A percentile compares a stretch with the other conserved stretches of the same genome.
These are phyloP conservation scores for Chelonus formosanus DNA, from an alignment of 2,888 invertebrate species.

Conservation along the genomic window DNA sequence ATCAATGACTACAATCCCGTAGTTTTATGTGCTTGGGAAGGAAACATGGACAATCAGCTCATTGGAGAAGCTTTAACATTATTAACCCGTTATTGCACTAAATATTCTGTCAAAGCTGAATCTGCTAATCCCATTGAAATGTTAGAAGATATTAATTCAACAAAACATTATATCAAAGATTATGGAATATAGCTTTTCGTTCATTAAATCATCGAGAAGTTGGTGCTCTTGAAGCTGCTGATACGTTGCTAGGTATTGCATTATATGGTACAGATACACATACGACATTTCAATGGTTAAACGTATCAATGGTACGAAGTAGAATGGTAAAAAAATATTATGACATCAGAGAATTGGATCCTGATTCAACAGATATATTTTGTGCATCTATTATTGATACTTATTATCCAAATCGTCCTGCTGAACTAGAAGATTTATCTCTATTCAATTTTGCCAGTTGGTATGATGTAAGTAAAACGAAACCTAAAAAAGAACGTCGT, in stretches of 20 bases:
- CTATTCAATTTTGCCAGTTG: no score
- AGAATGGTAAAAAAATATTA: no score
- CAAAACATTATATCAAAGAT: conserved; percentile 45
- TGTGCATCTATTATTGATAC: no score
- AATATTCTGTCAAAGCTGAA: conserved; percentile 50
- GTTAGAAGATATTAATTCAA: conserved; percentile 47
- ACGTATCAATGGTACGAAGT: no score
- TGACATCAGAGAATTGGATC: no score
- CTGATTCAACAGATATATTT: no score
- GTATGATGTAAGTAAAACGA: no score
- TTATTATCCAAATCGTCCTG: no score
- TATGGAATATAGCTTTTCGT: conserved; percentile 43
- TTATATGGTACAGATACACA: no score
- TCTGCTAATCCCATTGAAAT: conserved; percentile 41
- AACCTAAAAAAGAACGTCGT: no score
- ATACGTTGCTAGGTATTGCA: conserved; percentile 34
- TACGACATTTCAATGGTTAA: no score
- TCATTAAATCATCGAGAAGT: conserved; percentile 25
- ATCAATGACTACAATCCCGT: conserved; percentile 24
- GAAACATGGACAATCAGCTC: conserved; percentile 50
- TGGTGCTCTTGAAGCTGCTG: conserved; percentile 39
- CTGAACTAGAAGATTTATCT: no score
- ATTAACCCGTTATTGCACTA: conserved; percentile 47
- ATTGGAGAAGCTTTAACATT: conserved; percentile 44
- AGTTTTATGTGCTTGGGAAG: conserved; percentile 18